Conservation (phyloP, 2,888 invertebrate species). For the Acanthosepion pharaonis region DNA sequence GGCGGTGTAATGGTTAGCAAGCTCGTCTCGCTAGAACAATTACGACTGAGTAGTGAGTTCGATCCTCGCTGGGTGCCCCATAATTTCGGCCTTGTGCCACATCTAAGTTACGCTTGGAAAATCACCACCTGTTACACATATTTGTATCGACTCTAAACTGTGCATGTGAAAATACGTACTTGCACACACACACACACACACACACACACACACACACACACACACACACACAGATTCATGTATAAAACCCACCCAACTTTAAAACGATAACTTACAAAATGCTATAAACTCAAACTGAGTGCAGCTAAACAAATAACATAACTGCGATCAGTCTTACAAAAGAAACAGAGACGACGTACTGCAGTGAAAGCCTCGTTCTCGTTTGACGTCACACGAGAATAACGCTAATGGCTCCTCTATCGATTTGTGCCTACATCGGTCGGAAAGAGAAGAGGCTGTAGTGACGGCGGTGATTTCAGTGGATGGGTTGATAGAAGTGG, state of each 20-base stretch:
- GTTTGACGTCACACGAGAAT: constrained; percentile 33
- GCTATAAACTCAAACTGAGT: neutral
- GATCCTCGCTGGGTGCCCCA: too few species aligned
- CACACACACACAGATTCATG: neutral
- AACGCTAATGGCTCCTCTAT: constrained; percentile 33
- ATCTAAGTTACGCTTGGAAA: too few species aligned
- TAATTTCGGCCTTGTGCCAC: too few species aligned
- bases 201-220: neutral
- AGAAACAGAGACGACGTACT: neutral
- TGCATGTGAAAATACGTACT: too few species aligned
- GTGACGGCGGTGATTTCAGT: neutral
- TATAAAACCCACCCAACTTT: neutral
- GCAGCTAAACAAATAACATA: neutral
- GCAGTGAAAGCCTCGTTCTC: neutral
- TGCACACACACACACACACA: neutral
- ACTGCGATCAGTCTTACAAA: neutral
- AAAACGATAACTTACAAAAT: neutral
- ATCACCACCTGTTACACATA: too few species aligned
- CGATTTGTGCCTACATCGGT: neutral
- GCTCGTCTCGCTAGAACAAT: too few species aligned
- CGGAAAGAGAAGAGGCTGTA: neutral
- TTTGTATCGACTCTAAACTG: too few species aligned
- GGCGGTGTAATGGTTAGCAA: too few species aligned
- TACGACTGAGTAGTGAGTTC: too few species aligned
- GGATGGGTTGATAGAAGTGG: neutral